phyloP scores from a whole-genome alignment of 2,797 vertebrate genomes.

The Darevskia nairensis region DNA sequence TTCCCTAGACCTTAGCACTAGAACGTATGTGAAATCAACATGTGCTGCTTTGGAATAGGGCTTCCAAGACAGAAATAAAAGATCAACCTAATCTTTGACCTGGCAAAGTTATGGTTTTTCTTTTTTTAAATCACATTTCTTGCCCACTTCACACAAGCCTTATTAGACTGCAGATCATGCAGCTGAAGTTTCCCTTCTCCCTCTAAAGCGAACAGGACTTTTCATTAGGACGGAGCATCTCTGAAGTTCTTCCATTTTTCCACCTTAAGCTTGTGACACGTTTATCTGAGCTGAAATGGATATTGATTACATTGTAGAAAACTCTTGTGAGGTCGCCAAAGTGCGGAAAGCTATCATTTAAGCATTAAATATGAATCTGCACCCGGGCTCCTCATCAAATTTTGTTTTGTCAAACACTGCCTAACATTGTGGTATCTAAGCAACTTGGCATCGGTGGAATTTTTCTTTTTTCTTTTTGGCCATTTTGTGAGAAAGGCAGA shows the following conservation, averaged over 20 bases:
- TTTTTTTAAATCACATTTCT: conserved; percentile 53
- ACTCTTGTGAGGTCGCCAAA: background rate
- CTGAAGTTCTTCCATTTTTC: background rate
- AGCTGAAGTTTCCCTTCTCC: conserved; percentile 49
- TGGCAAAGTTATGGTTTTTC: conserved; percentile 37
- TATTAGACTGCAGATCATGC: conserved; percentile 47
- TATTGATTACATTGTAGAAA: background rate
- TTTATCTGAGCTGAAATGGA: background rate
- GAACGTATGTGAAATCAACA: conserved; percentile 82
- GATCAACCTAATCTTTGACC: conserved; percentile 69
- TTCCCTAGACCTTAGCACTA: conserved; percentile 78
- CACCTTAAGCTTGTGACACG: too few relatives aligned
- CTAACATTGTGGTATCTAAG: conserved; percentile 6
- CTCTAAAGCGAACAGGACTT: conserved; percentile 25
- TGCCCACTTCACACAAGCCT: background rate
- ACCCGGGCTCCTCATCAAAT: background rate
- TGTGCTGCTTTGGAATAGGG: conserved; percentile 76
- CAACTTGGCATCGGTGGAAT: conserved; percentile 30
- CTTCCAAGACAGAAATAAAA: conserved; percentile 73
- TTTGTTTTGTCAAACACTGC: background rate
- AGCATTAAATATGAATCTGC: background rate
- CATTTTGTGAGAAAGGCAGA: conserved; percentile 41
- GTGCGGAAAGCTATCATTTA: background rate
- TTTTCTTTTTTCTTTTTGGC: background rate
- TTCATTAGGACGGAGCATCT: conserved; percentile 9